Conservation (phyloP, 2,113 vertebrate species). For the Corythornis madagascariensis region DNA sequence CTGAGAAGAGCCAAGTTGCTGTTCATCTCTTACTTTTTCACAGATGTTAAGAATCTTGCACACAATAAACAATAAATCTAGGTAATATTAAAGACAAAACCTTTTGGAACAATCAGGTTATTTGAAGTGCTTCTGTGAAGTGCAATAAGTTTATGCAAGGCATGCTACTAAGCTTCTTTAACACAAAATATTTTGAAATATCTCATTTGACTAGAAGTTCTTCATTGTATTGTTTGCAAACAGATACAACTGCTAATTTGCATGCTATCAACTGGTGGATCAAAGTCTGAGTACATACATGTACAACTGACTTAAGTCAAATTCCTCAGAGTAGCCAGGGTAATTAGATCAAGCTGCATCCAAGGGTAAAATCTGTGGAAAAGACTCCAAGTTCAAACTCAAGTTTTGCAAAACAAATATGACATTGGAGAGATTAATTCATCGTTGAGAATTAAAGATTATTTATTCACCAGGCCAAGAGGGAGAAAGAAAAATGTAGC, state of each 20-base stretch:
- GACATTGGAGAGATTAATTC: background rate
- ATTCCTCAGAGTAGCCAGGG: background rate
- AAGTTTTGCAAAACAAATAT: conserved; percentile 17
- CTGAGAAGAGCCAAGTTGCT: background rate
- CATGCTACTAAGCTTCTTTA: background rate
- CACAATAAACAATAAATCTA: background rate
- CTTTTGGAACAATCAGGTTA: background rate
- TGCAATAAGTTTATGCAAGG: background rate
- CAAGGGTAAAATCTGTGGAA: background rate
- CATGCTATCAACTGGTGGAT: background rate
- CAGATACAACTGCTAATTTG: background rate
- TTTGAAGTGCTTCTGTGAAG: background rate
- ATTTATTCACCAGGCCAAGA: conserved; percentile 39
- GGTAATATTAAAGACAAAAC: background rate
- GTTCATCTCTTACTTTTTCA: background rate
- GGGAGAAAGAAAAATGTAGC: conserved; percentile 11
- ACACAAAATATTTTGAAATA: background rate
- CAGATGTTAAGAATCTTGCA: background rate
- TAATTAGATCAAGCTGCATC: background rate
- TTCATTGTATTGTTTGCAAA: background rate
- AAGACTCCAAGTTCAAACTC: conserved; percentile 18
- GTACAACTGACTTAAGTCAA: background rate
- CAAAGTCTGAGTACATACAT: background rate
- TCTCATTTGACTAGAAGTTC: background rate
- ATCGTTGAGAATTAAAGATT: background rate